A percentile compares a stretch with the other conserved stretches of the same genome.
phyloP scores from a whole-genome alignment of 1,140 invertebrate species.

The Mylabris phalerata region DNA sequence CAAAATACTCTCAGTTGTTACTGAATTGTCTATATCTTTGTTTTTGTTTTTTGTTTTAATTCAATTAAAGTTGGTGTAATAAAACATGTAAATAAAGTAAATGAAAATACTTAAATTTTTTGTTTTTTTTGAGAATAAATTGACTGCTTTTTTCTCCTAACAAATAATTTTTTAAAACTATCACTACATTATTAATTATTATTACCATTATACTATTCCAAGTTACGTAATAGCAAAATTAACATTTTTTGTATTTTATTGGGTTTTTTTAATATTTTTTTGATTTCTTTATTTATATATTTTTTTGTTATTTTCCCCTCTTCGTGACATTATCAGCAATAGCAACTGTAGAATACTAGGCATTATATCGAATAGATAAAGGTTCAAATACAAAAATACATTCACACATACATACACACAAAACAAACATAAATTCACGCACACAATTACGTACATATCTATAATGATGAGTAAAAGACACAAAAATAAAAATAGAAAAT shows the following conservation, averaged over 20 bases:
- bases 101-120: no score
- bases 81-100: no score
- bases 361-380: not conserved
- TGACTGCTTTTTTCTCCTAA: no score
- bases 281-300: conserved; percentile 1
- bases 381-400: not conserved
- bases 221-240: no score
- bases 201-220: no score
- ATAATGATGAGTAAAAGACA: not conserved
- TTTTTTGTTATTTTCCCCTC: not conserved
- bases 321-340: conserved; percentile 12
- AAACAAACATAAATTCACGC: not conserved
- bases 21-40: not conserved
- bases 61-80: no score
- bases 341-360: conserved; percentile 15
- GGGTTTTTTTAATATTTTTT: conserved; percentile 8
- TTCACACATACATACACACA: not conserved
- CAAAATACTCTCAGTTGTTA: conserved; percentile 14
- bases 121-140: no score
- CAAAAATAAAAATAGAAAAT: not conserved
- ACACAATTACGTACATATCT: not conserved
- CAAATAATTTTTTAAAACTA: no score
- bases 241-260: no score
- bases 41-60: no score
- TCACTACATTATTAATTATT: no score